A percentile compares a stretch with the other conserved stretches of the same genome.
These are phyloP conservation scores for Microctonus brassicae DNA, from an alignment of 2,888 invertebrate genomes.

Conservation along the genomic window DNA sequence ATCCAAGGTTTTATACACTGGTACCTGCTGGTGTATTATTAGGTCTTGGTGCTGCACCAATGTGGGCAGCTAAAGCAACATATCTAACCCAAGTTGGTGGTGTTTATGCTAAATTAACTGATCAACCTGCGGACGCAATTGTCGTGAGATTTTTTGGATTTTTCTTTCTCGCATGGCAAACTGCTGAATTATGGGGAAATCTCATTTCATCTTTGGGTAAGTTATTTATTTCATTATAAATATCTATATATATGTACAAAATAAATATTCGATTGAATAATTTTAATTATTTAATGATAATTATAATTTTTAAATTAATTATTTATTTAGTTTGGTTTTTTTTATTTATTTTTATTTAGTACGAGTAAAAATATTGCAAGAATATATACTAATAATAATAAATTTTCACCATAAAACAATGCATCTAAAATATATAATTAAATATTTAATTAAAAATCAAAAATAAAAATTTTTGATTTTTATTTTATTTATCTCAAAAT, in stretches of 20 bases:
- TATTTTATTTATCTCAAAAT: too few species aligned
- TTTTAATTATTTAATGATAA: not conserved
- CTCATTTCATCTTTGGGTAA: conserved; percentile 92
- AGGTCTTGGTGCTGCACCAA: conserved; percentile 94
- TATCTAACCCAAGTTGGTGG: conserved; percentile 96
- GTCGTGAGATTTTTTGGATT: conserved; percentile 98
- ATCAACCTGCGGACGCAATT: conserved; percentile 90
- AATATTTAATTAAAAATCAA: too few species aligned
- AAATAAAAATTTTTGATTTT: too few species aligned
- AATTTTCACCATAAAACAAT: too few species aligned
- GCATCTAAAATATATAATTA: too few species aligned
- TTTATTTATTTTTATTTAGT: too few species aligned
- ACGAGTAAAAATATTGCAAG: too few species aligned
- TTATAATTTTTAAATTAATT: too few species aligned
- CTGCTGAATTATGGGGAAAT: conserved; percentile 97
- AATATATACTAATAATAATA: too few species aligned
- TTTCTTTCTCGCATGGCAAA: conserved; percentile 98
- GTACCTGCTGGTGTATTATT: conserved; percentile 94
- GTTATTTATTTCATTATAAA: conserved; percentile 57
- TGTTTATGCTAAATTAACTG: conserved; percentile 89
- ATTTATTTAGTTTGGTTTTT: too few species aligned
- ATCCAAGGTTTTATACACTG: conserved; percentile 92
- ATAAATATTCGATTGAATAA: too few species aligned
- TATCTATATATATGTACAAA: not conserved
- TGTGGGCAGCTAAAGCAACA: conserved; percentile 99